phyloP scores from a whole-genome alignment of 2,113 vertebrate genomes.

The Macquaria ambigua region DNA sequence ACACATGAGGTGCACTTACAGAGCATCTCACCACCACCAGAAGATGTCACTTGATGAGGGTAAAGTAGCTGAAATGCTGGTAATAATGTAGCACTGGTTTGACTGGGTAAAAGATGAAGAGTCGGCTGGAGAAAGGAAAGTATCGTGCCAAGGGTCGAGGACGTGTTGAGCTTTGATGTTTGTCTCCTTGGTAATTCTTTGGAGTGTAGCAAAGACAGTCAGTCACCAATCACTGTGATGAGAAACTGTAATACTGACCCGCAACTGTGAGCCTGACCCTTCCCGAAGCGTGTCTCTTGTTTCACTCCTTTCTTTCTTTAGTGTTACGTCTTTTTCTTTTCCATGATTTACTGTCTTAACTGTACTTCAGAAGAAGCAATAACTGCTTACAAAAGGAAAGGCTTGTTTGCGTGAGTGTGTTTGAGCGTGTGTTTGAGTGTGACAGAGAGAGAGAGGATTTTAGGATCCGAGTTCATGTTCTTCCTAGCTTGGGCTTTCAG shows the following conservation, averaged over 20 bases:
- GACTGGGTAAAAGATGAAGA: slow-evolving; percentile 46
- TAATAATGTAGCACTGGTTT: slow-evolving; percentile 74
- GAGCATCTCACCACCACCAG: slow-evolving; percentile 61
- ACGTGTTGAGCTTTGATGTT: slow-evolving; percentile 75
- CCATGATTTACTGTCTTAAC: slow-evolving; percentile 48
- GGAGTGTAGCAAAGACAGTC: slow-evolving; percentile 74
- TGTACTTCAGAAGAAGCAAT: slow-evolving; percentile 78
- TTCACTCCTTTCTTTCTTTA: slow-evolving; percentile 46
- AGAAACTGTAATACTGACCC: slow-evolving; percentile 84
- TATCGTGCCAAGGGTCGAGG: slow-evolving; percentile 21
- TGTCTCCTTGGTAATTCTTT: slow-evolving; percentile 71
- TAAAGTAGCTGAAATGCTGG: slow-evolving; percentile 56
- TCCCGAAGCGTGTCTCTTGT: slow-evolving; percentile 54
- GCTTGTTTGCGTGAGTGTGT: slow-evolving; percentile 39
- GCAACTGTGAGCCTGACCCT: slow-evolving; percentile 81
- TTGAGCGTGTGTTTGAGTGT: slow-evolving; percentile 18
- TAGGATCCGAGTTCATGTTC: slow-evolving; percentile 56
- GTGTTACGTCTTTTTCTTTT: slow-evolving; percentile 4
- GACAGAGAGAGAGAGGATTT: slow-evolving; percentile 23
- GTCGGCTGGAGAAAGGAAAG: slow-evolving; percentile 32
- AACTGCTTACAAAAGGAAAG: slow-evolving; percentile 66
- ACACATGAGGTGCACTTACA: slow-evolving; percentile 56
- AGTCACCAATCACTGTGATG: slow-evolving; percentile 87
- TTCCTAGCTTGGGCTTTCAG: slow-evolving; percentile 46
- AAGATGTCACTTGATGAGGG: slow-evolving; percentile 65